Base-by-base conservation (phyloP, 1,140 invertebrate species). In the Drosophila eugracilis region DNA sequence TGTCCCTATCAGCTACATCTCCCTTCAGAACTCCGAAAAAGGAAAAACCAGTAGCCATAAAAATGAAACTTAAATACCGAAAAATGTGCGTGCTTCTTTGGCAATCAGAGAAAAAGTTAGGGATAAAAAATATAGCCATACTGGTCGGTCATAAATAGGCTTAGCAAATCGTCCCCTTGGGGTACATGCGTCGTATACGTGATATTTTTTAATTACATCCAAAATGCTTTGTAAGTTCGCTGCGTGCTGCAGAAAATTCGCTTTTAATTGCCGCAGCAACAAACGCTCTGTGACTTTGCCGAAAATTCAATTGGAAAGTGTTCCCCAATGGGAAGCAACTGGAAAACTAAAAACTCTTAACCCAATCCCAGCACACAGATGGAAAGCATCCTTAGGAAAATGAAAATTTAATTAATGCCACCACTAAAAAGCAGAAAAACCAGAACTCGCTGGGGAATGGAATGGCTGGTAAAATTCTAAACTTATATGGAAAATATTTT, bases 191-290 rank as follows among this genome's bases (percentile, higher is more conserved):
- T 69, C 81, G 80, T 85, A 85, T 85, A 85, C 81, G 80, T 85
- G 80, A 85, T 85, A 86, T 85, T 85, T 85, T 86, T 80, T 85
- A 85, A 85, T 85, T 85, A 85, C 77, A 70, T 74, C 74, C 60
- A 80, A 86, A 80, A 52, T 28, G 62, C 57, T 58, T 52, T 72
- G 72, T n/a, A n/a, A n/a, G n/a, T n/a, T n/a, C n/a, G n/a, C n/a
- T 53, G 32, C 17, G 47, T 28, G 14, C 60, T 71, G 71, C 58
- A 39, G 72, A 80, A 85, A 85, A 86, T 77, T 55, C 36, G 39
- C 19, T 69, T 81, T 84, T 84, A 84, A 80, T 86, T 84, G 66
- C 63, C 57, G n/a, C 71, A 34, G 17, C 50, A 36, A 62, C 41
- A 49, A 58, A 44, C 26, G 26, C 22, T 34, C n/a, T 21, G 21